Evolutionary conservation across 64 coral and sea anemone species (phyloP), one percentile per base, ranked within the genome.

Genomic region (Hydrozoanthus tunicans): DNA sequence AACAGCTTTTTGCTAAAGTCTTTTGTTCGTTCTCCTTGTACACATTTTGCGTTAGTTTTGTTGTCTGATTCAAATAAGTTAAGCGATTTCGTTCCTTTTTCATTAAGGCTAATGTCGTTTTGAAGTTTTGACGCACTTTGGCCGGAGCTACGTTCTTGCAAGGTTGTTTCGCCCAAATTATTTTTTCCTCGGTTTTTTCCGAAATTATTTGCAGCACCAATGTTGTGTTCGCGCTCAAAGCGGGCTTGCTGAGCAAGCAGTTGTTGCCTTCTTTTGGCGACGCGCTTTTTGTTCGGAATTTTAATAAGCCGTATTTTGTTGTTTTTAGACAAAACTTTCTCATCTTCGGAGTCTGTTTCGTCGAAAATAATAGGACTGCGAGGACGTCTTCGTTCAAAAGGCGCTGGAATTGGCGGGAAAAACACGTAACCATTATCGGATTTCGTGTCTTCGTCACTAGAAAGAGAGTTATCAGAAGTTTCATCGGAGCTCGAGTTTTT

Each of bases 331-430:
- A 56, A 13, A 73, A 61, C 43, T 25, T 88, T 17, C 24, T 88
- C 56, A 10, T 9, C 72, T 3, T 88, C 84, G 2, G 68, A 59
- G 25, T 88, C 68, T 6, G 69, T 73, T 5, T 74, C 69, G 11
- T 60, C 23, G 6, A 58, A 10, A 24, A 56, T 7, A 54, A 88
- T 9, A 13, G 20, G 84, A 59, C 84, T 88, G 2, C 56, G 84
- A 60, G 84, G 84, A 23, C 84, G 53, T 57, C 74, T 88, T 88
- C 20, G 73, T 51, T 56, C 84, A 88, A 88, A 88, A 56, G 84
- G 84, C 43, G 68, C 84, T 9, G 68, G 68, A 17, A 88, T 73
- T 60, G 84, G 84, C 57, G 84, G 84, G 54, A 88, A 88, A 61
- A 88, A 88, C 56, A 88, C 84, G 56, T 88, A 88, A 0, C 84